Evolutionary conservation across 1,140 invertebrate genomes (phyloP).

Genomic region (Sminthurides bifidus): DNA sequence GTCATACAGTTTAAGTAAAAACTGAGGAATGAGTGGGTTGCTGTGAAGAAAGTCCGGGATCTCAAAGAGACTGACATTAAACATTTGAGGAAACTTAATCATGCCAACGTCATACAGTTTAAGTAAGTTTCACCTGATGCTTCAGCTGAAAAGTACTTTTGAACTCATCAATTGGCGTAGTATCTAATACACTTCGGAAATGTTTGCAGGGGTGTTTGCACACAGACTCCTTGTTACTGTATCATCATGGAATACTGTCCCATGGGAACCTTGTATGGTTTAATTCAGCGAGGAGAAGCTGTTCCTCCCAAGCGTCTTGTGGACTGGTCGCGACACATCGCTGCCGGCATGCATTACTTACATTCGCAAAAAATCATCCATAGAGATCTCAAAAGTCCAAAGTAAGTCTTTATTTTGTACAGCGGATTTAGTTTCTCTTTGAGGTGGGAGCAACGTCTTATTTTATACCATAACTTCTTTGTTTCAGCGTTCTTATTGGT

Average conservation of each 20-base stretch:
- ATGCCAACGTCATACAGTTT: conserved; percentile 93
- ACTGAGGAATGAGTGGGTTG: conserved; percentile 70
- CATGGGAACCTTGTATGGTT: conserved; percentile 83
- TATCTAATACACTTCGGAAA: too few species aligned
- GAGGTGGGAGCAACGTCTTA: not conserved
- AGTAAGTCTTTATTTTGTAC: conserved; percentile 51
- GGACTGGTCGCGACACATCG: conserved; percentile 90
- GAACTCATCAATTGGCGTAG: too few species aligned
- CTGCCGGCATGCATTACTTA: conserved; percentile 89
- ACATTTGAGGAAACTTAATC: conserved; percentile 54
- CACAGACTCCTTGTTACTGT: conserved; percentile 82
- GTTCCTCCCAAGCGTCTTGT: conserved; percentile 73
- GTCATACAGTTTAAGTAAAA: conserved; percentile 81
- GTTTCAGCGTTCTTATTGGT: conserved; percentile 78
- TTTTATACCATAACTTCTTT: conserved; percentile 21
- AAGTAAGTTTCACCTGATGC: conserved; percentile 53
- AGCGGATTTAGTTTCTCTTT: conserved; percentile 2
- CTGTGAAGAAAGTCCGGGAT: conserved; percentile 91
- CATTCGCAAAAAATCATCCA: conserved; percentile 96
- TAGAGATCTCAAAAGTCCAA: conserved; percentile 88
- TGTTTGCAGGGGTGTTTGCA: conserved; percentile 71
- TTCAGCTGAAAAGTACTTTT: conserved; percentile 2
- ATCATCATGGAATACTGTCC: conserved; percentile 98
- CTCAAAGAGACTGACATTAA: conserved; percentile 88
- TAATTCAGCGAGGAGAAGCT: conserved; percentile 63